Base-by-base conservation (phyloP, 2,113 vertebrate species). In the Indicator maculatus region DNA sequence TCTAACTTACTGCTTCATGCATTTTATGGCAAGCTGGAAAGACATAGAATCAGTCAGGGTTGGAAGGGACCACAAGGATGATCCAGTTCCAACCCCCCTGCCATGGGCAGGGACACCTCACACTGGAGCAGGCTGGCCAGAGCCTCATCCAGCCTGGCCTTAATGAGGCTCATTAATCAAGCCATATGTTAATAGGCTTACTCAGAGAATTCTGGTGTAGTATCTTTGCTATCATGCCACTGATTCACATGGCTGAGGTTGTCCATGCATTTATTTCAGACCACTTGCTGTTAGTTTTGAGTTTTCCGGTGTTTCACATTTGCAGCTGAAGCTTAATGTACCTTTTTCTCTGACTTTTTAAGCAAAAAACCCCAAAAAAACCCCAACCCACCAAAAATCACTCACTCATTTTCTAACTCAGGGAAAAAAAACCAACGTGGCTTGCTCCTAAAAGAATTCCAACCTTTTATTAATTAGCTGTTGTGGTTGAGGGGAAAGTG, bases 1-100 rank as follows among this genome's bases (percentile, higher is more conserved):
- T 83, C 28, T 61, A 80, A 80, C 56, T 83, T 80, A 56, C 14
- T 59, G 45, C 41, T 89, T 70, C 71, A 83, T 67, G 56, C 80
- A 86, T 90, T 86, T 91, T 72, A 86, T 39, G 44, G 50, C n/a
- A 94, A 86, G 83, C 36, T 76, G 80, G 80, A 65, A 92, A 92
- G 82, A 75, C 69, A 58, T 53, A 36, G 36, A 36, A 36, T 36
- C 36, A 36, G 36, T 36, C 36, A 36, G 36, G 36, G 36, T 36
- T 36, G 36, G 36, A 36, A 36, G 36, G 36, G 36, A 36, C 36
- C 36, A 36, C 36, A 36, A 36, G 36, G 36, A 36, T 36, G 7
- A 36, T 36, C 36, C 36, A 36, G 36, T 36, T 36, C 36, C 36
- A 36, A 36, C 36, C 36, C 36, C 36, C 36, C 36, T 36, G 36